Evolutionary conservation across 1,140 invertebrate genomes (phyloP).

Genomic region (Apolygus lucorum): DNA sequence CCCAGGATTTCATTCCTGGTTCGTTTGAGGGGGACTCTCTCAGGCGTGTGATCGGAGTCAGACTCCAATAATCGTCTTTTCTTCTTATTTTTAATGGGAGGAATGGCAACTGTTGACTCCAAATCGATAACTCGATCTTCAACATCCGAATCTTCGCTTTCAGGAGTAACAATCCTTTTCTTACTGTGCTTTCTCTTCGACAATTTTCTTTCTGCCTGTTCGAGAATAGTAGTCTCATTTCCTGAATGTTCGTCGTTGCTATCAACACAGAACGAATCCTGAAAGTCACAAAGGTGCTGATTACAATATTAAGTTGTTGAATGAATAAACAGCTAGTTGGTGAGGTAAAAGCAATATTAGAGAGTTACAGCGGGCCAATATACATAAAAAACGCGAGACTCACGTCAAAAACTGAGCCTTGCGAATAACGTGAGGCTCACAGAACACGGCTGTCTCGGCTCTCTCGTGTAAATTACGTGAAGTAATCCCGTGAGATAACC

Average conservation of each 20-base stretch:
- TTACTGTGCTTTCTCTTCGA: slow-evolving; percentile 11
- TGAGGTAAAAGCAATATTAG: no score
- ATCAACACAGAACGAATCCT: slow-evolving; percentile 31
- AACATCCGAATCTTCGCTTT: background rate
- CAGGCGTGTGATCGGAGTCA: background rate
- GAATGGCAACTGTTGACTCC: background rate
- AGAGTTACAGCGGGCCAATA: no score
- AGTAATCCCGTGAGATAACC: no score
- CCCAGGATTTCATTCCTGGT: no score
- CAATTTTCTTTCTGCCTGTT: slow-evolving; percentile 27
- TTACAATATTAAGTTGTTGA: no score
- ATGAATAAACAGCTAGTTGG: no score
- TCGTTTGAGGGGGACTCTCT: background rate
- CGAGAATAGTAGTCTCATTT: slow-evolving; percentile 23
- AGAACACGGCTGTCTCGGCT: no score
- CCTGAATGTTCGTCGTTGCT: slow-evolving; percentile 18
- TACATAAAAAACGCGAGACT: no score
- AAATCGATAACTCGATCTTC: background rate
- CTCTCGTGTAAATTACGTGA: no score
- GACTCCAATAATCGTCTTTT: background rate
- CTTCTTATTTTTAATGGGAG: background rate
- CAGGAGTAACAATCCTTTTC: background rate
- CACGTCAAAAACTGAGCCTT: no score
- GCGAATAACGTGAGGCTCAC: no score
- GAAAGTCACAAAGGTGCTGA: no score